Base-by-base conservation (phyloP, 2,888 invertebrate genomes). In the Anthoptus insignis region DNA sequence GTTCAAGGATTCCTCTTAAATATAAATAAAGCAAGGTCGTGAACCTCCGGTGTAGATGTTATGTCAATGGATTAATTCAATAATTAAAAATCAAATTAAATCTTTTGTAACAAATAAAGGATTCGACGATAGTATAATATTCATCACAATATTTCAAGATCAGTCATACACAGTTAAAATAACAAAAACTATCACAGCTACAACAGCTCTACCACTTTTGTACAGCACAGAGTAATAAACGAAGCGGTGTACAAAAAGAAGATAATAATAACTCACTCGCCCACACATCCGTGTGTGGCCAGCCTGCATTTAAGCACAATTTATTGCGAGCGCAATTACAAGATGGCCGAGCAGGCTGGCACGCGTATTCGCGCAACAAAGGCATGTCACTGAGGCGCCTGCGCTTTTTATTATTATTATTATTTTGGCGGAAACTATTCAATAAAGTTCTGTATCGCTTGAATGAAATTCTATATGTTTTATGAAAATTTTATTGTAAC, bases 231-330 rank as follows among this genome's bases (percentile, higher is more conserved):
- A 49, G 49, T 27, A 24, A 27, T 27, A 49, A 49, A 27, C 27
- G 27, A 49, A 49, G 24, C 49, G 14, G 27, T 49, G 27, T 27
- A 49, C 49, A 49, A 49, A 49, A 49, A 49, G 42, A 59, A 34
- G 21, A 34, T 50, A 11, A 45, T 39, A 83, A 83, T 81, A 80
- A 75, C 73, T 65, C 65, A 66, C 64, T 73, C 81, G 77, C 84
- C 83, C 82, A 84, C 85, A 63, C 68, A 63, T 75, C 76, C 80
- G 78, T 77, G 84, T 84, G 84, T 82, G 83, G 83, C 76, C 82
- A 76, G 73, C 65, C 65, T 70, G 72, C 74, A 74, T 72, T 75
- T 79, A 77, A 76, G 73, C 65, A 66, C 69, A 65, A 81, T 81
- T 81, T 81, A 81, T 82, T 68, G 75, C 76, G 70, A 69, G 71